Evolutionary conservation across 2,888 invertebrate genomes (phyloP), one percentile per base, ranked within the genome.

Genomic region (Priocnemis perturbator): DNA sequence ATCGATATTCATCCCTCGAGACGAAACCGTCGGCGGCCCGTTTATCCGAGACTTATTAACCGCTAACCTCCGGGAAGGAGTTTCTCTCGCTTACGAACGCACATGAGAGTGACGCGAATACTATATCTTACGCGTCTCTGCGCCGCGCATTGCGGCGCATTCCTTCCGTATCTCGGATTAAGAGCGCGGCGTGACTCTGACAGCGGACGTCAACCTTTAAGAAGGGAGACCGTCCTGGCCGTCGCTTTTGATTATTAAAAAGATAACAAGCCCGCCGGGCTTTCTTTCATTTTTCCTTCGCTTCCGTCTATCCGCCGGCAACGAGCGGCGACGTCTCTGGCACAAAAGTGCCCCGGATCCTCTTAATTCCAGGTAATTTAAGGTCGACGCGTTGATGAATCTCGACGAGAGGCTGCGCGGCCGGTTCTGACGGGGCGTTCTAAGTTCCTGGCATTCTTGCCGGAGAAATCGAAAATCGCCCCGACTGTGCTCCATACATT

Each of bases 191-290:
- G 84, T 88, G 88, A 87, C 80, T 79, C 81, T 88, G 87, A 88
- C 87, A 87, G 85, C 78, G 52, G n/a, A 17, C 19, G 50, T 19
- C 50, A 50, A 50, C 17, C n/a, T 50, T 17, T n/a, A 50, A 50
- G 50, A 76, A 79, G 79, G 75, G 69, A 74, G 76, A 71, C 73
- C 73, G 67, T 77, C 76, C 76, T 79, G 74, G 75, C 82, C 80
- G 87, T 87, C 86, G 84, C 80, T 77, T 83, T 77, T 84, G 81
- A 87, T 87, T 87, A 87, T 86, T 86, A 86, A 86, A 86, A 86
- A 87, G 86, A 86, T 86, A 86, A 86, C 83, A 83, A 83, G 82
- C 84, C 84, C 81, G 69, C 70, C 76, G 81, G 81, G 73, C 72
- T 81, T 81, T 79, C 63, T 83, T 83, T 81, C 83, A 81, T 85